These are phyloP conservation scores for Bolinopsis microptera DNA, from an alignment of 37 sponge, comb jelly and placozoan genomes.

Conservation along the genomic window DNA sequence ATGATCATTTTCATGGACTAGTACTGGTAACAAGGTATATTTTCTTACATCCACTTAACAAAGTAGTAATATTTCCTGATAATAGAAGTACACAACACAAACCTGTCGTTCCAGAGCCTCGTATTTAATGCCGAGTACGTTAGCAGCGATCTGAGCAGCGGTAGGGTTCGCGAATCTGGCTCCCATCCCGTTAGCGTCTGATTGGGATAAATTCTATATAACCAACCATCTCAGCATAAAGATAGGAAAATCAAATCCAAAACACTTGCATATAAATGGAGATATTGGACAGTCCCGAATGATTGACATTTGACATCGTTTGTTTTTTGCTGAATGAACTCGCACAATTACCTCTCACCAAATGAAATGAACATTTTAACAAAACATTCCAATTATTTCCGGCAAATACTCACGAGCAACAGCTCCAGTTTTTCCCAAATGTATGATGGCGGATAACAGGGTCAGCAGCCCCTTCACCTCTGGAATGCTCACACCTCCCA, in stretches of 20 bases:
- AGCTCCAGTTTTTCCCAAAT: slow-evolving; percentile 90
- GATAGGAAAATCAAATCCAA: too few relatives aligned
- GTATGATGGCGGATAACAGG: slow-evolving; percentile 95
- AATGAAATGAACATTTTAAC: too few relatives aligned
- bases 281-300: not conserved
- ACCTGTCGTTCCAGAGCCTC: slow-evolving; percentile 82
- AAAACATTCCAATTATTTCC: too few relatives aligned
- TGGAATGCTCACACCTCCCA: slow-evolving; percentile 70
- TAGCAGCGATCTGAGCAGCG: slow-evolving; percentile 95
- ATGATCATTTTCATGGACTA: too few relatives aligned
- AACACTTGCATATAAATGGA: not conserved
- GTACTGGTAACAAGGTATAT: too few relatives aligned
- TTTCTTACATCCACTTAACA: too few relatives aligned
- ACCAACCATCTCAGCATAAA: too few relatives aligned
- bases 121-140: slow-evolving; percentile 83
- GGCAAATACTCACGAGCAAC: slow-evolving; percentile 70
- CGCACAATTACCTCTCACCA: too few relatives aligned
- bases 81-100: not conserved
- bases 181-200: slow-evolving; percentile 71
- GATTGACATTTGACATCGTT: too few relatives aligned
- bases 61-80: too few relatives aligned
- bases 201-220: not conserved
- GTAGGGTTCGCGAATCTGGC: slow-evolving; percentile 90
- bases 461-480: slow-evolving; percentile 93
- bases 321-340: too few relatives aligned